Base-by-base conservation (phyloP, 2,888 invertebrate species). In the Geotrupes spiniger region DNA sequence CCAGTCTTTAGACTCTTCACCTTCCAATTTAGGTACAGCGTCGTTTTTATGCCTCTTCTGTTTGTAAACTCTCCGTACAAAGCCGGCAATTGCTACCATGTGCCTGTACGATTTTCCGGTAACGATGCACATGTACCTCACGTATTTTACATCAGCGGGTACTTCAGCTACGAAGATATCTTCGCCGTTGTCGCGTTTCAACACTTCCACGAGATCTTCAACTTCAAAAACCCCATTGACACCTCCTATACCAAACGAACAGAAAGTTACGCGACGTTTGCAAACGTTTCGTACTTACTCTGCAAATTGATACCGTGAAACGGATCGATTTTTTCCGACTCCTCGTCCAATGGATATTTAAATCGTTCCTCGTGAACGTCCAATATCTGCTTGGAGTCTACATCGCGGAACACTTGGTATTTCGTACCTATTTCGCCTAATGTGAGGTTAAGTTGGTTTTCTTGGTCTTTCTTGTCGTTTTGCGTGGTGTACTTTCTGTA, bases 141-240 rank as follows among this genome's bases (percentile, higher is more conserved):
- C 89, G 75, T 93, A 95, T 52, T 84, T 83, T 5, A 86, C 73
- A 37, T 87, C 80, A 45, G 76, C 69, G 0, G 94, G 88, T 1
- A 95, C 82, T 33, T 78, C 70, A 25, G 86, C 87, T 1, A 92
- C 92, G 75, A 90, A 91, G 56, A 95, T 80, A 65, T 95, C 82
- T 64, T 77, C 76, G 0, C 84, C 87, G 66, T 88, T 91, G 70
- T 94, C 92, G 63, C 81, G 78, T 56, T 79, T 77, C 17, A 97
- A 72, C 15, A 92, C 73, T 11, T 83, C 79, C 1, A 94, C 83
- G 38, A 96, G 72, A 56, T 95, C 92, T 66, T 91, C 87, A 36
- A 95, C 79, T 61, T 96, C 94, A 74, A 85, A 94, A 0, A 95
- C 94, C 21, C 95, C 95, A 56, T 71, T 78, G 51, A 77, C 63